Base-by-base conservation (phyloP, 2,113 vertebrate genomes). In the Oxyruncus cristatus region DNA sequence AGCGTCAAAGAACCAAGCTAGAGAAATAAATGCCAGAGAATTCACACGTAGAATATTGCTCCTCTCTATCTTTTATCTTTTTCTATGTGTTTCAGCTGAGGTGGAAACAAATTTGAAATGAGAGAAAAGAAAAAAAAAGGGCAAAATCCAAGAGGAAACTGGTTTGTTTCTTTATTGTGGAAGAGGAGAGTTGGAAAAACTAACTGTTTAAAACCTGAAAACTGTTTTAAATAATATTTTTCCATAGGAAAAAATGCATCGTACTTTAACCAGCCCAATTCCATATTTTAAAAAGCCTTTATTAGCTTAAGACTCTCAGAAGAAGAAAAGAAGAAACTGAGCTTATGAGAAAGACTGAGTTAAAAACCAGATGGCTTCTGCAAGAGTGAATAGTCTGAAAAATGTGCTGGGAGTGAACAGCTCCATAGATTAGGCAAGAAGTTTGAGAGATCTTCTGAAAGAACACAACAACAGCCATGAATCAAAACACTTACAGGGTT, bases 321-420 rank as follows among this genome's bases (percentile, higher is more conserved):
- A 77, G 44, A 30, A 72, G 17, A 16, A 58, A 83, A 79, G 91
- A 68, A 55, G 53, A 94, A 83, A 49, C 32, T 0, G 2, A 76
- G 71, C 17, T 59, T 35, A 14, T 42, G 78, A 94, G 82, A 85
- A 90, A 83, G 58, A 32, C 23, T 77, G 44, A 24, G 71, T 32
- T 96, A 85, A 79, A 86, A 94, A 72, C 53, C 95, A 96, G 94
- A 96, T 97, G 93, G 89, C 72, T 97, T 96, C 78, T 89, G 78
- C 81, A 92, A 39, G 27, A 95, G 58, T 82, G 89, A 96, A 95
- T 94, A 94, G 78, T 88, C 37, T 73, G 92, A 70, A 76, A 97
- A 91, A 73, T 79, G 55, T 72, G 58, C 88, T 42, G 67, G 67
- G 71, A 93, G 85, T 79, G 92, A 96, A 89, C 58, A 89, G 78